Evolutionary conservation across 2,113 vertebrate genomes (phyloP).

Genomic region (Halcyon malimbica): DNA sequence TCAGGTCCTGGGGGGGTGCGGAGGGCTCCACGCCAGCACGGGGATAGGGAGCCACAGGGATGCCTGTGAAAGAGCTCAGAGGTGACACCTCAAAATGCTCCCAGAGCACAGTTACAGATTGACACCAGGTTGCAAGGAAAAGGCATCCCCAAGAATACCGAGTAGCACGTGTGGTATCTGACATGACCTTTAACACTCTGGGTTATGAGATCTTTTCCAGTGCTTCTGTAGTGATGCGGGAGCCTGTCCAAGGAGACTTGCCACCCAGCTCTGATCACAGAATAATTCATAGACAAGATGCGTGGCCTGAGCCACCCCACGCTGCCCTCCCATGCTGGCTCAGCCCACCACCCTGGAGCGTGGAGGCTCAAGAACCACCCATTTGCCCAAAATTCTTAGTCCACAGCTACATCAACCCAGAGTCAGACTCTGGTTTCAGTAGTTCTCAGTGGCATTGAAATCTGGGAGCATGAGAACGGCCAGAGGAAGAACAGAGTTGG

Average conservation of each 20-base stretch:
- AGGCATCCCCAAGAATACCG: not conserved
- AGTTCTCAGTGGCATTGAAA: not conserved
- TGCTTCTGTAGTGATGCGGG: no score
- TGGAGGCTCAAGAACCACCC: not conserved
- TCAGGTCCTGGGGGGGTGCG: not conserved
- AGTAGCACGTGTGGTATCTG: fast-evolving
- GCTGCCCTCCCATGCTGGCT: not conserved
- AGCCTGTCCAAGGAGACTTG: not conserved
- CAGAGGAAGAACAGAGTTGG: not conserved
- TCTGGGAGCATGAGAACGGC: not conserved
- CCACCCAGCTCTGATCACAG: not conserved
- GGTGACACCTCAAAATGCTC: not conserved
- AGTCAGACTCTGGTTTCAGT: not conserved
- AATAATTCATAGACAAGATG: no score
- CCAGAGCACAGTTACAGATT: not conserved
- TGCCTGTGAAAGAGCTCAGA: not conserved
- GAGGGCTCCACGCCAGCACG: not conserved
- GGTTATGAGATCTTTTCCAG: not conserved
- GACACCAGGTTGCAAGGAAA: not conserved
- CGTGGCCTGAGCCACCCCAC: no score
- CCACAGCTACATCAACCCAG: not conserved
- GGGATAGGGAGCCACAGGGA: not conserved
- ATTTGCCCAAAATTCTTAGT: not conserved
- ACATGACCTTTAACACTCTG: fast-evolving
- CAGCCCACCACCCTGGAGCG: not conserved